These are phyloP conservation scores for Drosophila santomea DNA, from an alignment of 1,140 invertebrate genomes.

Conservation along the genomic window DNA sequence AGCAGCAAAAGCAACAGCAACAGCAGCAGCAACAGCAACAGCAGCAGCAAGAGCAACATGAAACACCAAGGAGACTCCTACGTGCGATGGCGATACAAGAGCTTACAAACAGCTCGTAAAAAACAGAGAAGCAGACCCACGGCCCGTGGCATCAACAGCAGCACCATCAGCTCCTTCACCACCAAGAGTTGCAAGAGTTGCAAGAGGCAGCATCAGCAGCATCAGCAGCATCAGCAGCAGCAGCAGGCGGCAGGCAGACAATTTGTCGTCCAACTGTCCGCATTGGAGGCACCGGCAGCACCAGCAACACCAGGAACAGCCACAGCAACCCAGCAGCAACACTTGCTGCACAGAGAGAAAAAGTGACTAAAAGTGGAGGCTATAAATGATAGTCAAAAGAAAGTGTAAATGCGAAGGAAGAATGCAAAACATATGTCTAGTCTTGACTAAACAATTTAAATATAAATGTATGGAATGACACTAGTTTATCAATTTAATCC, in stretches of 20 bases:
- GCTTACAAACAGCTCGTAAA: slow-evolving; percentile 77
- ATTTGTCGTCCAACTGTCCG: slow-evolving; percentile 75
- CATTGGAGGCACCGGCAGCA: slow-evolving; percentile 48
- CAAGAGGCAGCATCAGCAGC: too few species aligned
- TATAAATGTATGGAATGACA: too few species aligned
- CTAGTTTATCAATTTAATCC: too few species aligned
- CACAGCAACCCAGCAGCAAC: slow-evolving; percentile 34
- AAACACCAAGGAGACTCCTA: slow-evolving; percentile 65
- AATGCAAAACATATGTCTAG: too few species aligned
- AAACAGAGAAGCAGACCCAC: slow-evolving; percentile 57
- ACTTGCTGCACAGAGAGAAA: slow-evolving; percentile 28
- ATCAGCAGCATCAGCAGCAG: slow-evolving; percentile 24
- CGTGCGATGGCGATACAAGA: slow-evolving; percentile 71
- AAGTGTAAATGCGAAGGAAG: background rate
- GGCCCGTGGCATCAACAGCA: slow-evolving; percentile 11
- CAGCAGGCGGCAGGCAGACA: slow-evolving; percentile 64
- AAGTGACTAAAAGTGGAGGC: background rate
- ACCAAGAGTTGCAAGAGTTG: background rate
- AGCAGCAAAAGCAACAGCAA: slow-evolving; percentile 5
- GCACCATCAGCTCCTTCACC: background rate
- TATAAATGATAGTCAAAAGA: background rate
- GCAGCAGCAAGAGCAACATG: slow-evolving; percentile 18
- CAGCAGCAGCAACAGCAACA: slow-evolving; percentile 12
- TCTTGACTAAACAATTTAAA: too few species aligned
- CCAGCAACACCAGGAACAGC: slow-evolving; percentile 8